Percentiles rank a stretch among this genome's conserved stretches.
These are phyloP conservation scores for Amphimallon solstitiale DNA, from an alignment of 2,888 invertebrate species.

Conservation along the genomic window DNA sequence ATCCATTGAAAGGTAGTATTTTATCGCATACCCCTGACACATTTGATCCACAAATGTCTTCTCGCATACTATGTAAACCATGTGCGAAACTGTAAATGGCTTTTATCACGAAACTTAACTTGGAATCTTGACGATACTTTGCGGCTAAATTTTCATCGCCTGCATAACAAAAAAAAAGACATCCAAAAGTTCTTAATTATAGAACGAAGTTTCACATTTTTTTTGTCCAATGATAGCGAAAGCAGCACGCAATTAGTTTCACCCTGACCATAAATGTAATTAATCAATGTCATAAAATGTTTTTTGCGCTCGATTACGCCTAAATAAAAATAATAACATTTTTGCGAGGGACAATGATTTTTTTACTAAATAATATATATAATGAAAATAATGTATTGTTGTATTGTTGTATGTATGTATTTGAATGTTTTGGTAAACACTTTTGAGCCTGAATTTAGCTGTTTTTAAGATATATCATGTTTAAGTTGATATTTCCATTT, in stretches of 20 bases:
- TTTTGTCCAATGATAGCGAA: slow-evolving; percentile 5
- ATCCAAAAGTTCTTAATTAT: slow-evolving; percentile 11
- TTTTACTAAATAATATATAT: too few species aligned
- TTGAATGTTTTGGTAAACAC: too few species aligned
- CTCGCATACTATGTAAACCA: slow-evolving; percentile 77
- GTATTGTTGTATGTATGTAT: too few species aligned
- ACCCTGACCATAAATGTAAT: neutral
- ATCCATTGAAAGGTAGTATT: slow-evolving; percentile 78
- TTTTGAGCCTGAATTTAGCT: too few species aligned
- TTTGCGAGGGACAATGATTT: too few species aligned
- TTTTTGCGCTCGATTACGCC: too few species aligned
- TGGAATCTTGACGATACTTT: slow-evolving; percentile 77
- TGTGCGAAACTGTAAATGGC: slow-evolving; percentile 80
- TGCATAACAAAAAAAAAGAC: slow-evolving; percentile 53
- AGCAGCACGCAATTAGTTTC: slow-evolving; percentile 4
- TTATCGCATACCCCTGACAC: slow-evolving; percentile 69
- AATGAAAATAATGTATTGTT: too few species aligned
- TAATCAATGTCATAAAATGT: too few species aligned
- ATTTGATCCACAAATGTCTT: slow-evolving; percentile 69
- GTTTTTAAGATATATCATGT: too few species aligned
- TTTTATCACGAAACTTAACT: slow-evolving; percentile 82
- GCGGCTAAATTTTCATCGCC: slow-evolving; percentile 68
- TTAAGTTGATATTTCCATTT: too few species aligned
- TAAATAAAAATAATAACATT: too few species aligned
- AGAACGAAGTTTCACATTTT: slow-evolving; percentile 36